phyloP scores from a whole-genome alignment of 2,113 vertebrate species.

The Pluvianellus socialis region DNA sequence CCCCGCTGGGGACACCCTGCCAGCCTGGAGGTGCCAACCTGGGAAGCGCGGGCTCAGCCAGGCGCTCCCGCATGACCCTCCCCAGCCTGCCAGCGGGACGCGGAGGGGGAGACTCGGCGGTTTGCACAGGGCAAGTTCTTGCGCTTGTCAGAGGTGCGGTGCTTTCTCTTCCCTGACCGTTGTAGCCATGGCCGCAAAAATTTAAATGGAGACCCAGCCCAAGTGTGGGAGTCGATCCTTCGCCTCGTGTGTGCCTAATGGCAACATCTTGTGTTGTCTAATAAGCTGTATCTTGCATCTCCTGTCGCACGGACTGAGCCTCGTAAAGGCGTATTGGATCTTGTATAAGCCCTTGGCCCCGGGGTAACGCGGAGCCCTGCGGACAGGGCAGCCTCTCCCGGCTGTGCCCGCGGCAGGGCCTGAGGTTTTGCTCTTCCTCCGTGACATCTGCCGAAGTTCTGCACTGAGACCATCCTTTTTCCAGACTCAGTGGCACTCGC shows the following conservation, averaged over 20 bases:
- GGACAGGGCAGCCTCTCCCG: background rate
- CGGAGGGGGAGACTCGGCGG: background rate
- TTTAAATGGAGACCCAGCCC: background rate
- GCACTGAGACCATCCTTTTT: background rate
- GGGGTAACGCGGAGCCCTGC: background rate
- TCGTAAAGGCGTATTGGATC: background rate
- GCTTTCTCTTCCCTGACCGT: background rate
- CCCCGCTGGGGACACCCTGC: background rate
- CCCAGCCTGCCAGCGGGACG: too few relatives aligned
- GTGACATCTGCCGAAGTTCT: background rate
- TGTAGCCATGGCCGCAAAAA: background rate
- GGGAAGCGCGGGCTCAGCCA: background rate
- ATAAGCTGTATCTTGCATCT: background rate
- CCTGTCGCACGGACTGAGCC: background rate
- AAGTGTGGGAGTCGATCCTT: background rate
- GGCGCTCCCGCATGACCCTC: too few relatives aligned
- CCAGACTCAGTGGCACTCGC: background rate
- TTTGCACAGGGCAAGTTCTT: background rate
- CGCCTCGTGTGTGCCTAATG: background rate
- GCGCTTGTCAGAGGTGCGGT: background rate
- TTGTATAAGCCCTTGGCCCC: background rate
- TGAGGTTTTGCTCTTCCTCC: background rate
- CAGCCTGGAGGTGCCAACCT: background rate
- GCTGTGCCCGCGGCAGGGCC: rapidly evolving
- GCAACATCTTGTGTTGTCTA: background rate